phyloP scores from a whole-genome alignment of 2,797 vertebrate species.

The Hipposideros larvatus region DNA sequence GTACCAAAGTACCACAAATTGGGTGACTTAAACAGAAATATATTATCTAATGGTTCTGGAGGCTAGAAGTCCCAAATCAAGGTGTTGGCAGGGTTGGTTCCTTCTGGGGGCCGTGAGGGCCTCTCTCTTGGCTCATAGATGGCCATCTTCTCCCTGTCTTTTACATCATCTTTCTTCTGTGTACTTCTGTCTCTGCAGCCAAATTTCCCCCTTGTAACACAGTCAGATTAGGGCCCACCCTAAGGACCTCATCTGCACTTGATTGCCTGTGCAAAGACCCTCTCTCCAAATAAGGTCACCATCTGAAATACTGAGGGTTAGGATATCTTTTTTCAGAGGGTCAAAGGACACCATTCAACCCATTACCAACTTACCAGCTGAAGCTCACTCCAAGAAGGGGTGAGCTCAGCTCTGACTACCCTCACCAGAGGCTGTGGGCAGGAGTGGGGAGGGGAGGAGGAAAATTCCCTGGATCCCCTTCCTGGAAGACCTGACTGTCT shows the following conservation, averaged over 20 bases:
- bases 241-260: neutral
- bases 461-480: neutral
- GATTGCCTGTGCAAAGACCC: neutral
- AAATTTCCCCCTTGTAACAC: neutral
- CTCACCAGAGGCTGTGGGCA: neutral
- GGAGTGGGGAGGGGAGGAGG: neutral
- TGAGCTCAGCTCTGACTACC: neutral
- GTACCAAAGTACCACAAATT: neutral
- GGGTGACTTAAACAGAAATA: neutral
- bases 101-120: neutral
- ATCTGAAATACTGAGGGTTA: neutral
- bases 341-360: neutral
- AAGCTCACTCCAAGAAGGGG: neutral
- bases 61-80: neutral
- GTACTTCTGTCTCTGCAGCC: neutral
- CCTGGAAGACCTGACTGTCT: rapidly evolving
- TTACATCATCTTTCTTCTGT: neutral
- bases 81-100: neutral
- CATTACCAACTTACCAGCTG: no score
- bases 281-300: neutral
- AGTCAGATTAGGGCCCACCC: neutral
- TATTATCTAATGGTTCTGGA: neutral
- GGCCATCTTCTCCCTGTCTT: neutral
- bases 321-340: neutral
- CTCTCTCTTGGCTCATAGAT: neutral